phyloP scores from a whole-genome alignment of 2,888 invertebrate genomes.

The Pogonocherus hispidulus region DNA sequence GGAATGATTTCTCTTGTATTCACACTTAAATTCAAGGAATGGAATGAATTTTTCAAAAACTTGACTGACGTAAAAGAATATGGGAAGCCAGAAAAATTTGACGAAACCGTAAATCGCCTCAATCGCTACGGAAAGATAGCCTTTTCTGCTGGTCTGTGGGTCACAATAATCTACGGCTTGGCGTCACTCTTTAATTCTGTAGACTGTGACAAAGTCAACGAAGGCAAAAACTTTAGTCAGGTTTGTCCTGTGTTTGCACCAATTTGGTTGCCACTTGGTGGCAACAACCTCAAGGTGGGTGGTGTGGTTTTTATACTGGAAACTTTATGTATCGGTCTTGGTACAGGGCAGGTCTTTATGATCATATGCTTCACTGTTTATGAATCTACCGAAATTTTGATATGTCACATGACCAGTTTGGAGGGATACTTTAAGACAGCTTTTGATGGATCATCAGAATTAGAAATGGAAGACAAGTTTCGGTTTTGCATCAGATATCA shows the following conservation, averaged over 20 bases:
- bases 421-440: neutral
- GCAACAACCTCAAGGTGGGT: neutral
- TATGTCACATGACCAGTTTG: neutral
- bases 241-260: neutral
- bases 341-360: neutral
- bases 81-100: neutral
- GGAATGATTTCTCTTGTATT: neutral
- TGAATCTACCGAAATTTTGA: neutral
- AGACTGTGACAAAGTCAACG: neutral
- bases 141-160: neutral
- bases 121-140: neutral
- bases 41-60: neutral
- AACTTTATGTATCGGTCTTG: neutral
- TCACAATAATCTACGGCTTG: neutral
- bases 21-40: neutral
- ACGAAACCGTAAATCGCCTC: neutral
- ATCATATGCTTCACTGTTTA: neutral
- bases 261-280: neutral
- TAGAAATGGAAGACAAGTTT: neutral
- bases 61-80: neutral
- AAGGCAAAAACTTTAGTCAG: neutral
- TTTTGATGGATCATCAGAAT: neutral
- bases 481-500: neutral
- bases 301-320: neutral
- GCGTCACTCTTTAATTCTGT: neutral